Evolutionary conservation across 2,888 invertebrate species (phyloP), one percentile per base, ranked within the genome.

Genomic region (Scaptomyza flava): DNA sequence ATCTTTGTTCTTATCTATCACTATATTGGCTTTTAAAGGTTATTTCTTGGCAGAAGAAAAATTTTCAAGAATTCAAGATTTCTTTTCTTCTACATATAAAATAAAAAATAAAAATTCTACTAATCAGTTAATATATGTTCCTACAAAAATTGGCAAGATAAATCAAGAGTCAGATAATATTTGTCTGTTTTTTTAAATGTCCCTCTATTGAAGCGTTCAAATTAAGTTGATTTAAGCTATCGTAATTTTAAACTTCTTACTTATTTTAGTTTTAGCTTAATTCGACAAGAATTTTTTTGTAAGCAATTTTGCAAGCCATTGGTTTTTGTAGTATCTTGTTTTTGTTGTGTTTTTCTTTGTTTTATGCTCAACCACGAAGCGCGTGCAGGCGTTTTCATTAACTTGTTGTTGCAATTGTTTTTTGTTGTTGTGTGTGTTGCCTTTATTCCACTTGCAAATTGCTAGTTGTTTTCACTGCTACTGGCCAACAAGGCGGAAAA

Each of bases 361-460:
- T 51, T 42, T 54, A 8, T 36, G 11, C 36, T 53, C 43, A 60
- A 38, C 59, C 62, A 60, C 59, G 54, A 73, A 69, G 59, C 60
- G 73, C 65, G 69, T 69, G 70, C 73, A 61, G 81, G 73, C 73
- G 72, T 68, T 68, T 77, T 82, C 75, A 87, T 87, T 85, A 83
- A 85, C 80, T 87, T 85, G 80, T 72, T 86, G 77, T 77, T 81
- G 76, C 77, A 77, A 82, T 79, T 65, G 81, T 80, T 14, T 54
- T 60, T 58, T 38, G 7, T 58, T 38, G 7, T 38, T 34, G 48
- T 38, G 80, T 34, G 65, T 27, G 0, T 59, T 66, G 41, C 8
- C 17, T 73, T 68, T 66, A 68, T 50, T 54, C 42, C 56, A 66
- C 42, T 68, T 68, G 68, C 68, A 68, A 68, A 68, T 68, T 68